A percentile compares a stretch with the other conserved stretches of the same genome.
Conservation (phyloP, 2,113 vertebrate species). For the Gnathonemus echidnorhynchus region DNA sequence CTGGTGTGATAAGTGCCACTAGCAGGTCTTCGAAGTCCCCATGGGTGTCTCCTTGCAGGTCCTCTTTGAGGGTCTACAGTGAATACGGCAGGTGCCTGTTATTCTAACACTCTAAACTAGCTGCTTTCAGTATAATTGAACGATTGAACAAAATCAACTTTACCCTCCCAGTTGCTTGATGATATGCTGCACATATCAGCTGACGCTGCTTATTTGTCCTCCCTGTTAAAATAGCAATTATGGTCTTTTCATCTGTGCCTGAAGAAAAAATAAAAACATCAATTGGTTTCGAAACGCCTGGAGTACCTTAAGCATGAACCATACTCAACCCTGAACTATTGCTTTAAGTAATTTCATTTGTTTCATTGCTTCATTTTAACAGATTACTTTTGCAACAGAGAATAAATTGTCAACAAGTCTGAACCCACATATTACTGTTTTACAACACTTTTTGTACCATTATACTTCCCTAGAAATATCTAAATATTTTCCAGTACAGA, state of each 20-base stretch:
- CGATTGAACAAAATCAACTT: background rate
- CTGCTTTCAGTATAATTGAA: background rate
- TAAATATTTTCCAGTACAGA: background rate
- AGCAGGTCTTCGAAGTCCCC: constrained; percentile 70
- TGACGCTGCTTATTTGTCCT: constrained; percentile 72
- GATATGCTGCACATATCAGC: constrained; percentile 64
- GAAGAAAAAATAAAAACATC: constrained; percentile 28
- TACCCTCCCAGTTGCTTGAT: constrained; percentile 66
- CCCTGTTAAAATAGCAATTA: constrained; percentile 69
- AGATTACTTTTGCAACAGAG: background rate
- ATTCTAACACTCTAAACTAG: background rate
- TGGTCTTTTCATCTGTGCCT: constrained; percentile 72
- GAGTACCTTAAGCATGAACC: background rate
- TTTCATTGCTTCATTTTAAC: background rate
- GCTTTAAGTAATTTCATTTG: background rate
- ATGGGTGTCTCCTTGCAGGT: constrained; percentile 73
- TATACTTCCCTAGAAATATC: background rate
- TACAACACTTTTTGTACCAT: background rate
- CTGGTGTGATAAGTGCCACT: constrained; percentile 61
- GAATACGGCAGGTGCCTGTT: background rate
- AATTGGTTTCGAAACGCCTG: background rate
- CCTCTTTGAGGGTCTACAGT: constrained; percentile 62
- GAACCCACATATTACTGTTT: background rate
- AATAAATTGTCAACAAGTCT: background rate
- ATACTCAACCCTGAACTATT: background rate